Conservation (phyloP, 2,888 invertebrate species). For the Heliconius sara region DNA sequence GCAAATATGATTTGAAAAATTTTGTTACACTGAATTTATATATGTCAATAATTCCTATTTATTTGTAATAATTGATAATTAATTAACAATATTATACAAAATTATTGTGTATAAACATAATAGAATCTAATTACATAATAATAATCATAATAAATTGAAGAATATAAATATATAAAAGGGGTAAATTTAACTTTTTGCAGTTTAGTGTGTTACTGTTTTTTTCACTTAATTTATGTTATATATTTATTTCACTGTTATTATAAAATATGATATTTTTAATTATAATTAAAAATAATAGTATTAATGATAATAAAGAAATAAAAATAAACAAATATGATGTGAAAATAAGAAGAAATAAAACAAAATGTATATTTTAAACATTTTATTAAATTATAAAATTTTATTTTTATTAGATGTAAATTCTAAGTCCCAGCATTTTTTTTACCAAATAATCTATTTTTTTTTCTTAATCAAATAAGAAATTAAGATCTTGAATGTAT, state of each 20-base stretch:
- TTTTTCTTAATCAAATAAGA: no score
- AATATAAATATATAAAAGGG: no score
- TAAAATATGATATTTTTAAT: no score
- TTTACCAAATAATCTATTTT: no score
- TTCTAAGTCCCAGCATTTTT: background rate
- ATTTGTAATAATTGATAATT: background rate
- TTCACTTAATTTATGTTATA: no score
- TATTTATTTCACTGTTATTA: no score
- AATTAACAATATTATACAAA: background rate
- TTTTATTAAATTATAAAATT: background rate
- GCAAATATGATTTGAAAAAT: background rate
- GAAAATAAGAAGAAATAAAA: background rate
- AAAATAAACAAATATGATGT: background rate
- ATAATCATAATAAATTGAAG: no score
- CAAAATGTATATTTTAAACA: background rate
- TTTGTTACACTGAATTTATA: background rate
- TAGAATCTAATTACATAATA: no score
- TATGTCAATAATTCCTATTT: background rate
- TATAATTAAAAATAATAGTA: no score
- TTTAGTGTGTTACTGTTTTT: no score
- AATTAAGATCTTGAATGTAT: no score
- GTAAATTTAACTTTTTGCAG: no score
- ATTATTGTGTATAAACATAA: background rate
- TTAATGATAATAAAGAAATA: background rate
- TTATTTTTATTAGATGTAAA: background rate